Evolutionary conservation across 2,797 vertebrate species (phyloP), one percentile per base, ranked within the genome.

Genomic region (Gobio occitaniae): DNA sequence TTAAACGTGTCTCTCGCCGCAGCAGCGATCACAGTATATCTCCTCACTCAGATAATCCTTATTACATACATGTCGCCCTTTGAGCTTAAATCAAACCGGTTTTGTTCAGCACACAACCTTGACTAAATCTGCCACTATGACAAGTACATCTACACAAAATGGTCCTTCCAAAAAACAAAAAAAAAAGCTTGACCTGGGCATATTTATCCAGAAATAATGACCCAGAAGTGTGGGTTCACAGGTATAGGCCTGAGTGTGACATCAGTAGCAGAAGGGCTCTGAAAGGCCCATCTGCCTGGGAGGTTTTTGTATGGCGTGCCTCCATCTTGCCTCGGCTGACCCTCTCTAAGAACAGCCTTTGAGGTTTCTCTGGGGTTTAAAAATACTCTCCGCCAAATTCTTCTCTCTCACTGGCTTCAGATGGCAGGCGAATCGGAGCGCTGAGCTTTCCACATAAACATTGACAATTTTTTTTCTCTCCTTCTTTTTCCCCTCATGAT

Each of bases 281-380:
- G 54, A 52, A 69, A 87, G 63, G 29, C 56, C 11, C 79, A 70
- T 86, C 80, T 86, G 84, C 78, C 77, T 84, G 75, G 79, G 75
- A 84, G 72, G 59, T 47, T 87, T 86, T 87, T 52, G 77, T 65
- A 83, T 87, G 86, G 76, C 80, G 15, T 21, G 86, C 93, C 94
- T 97, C 96, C 96, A 95, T 90, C 92, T 97, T 88, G 95, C 96
- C 97, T 97, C 89, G 93, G 54, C 89, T 96, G 96, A 97, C 96
- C 96, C 92, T 88, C 82, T 85, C 86, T 93, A 95, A 96, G 93
- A 94, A 90, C 85, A 94, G 94, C 90, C 93, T 95, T 92, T 96
- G 95, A 97, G 95, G 95, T 96, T 95, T 88, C 86, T 86, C 90
- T 90, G 83, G 86, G 54, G 88, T 93, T 92, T 94, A 94, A 95